Evolutionary conservation across 2,888 invertebrate species (phyloP).

Genomic region (Fragum fragum): DNA sequence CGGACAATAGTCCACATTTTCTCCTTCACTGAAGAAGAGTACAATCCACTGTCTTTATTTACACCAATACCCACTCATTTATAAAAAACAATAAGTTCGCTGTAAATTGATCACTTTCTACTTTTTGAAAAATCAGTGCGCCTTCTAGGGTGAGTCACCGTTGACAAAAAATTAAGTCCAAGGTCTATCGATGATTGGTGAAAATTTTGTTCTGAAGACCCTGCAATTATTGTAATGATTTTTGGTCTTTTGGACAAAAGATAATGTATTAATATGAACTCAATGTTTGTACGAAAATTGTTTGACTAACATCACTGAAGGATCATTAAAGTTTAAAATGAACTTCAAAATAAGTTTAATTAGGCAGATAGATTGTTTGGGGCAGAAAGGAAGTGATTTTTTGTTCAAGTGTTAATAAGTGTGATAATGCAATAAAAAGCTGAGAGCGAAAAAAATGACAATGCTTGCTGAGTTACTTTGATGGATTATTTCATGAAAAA

Average conservation of each 20-base stretch:
- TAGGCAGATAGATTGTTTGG: neutral
- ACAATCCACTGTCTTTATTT: slow-evolving; percentile 15
- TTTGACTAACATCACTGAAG: too few relatives aligned
- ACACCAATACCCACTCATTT: slow-evolving; percentile 41
- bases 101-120: slow-evolving; percentile 31
- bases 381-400: slow-evolving; percentile 12
- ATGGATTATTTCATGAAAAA: slow-evolving; percentile 23
- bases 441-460: neutral
- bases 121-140: slow-evolving; percentile 1
- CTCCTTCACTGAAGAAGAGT: slow-evolving; percentile 24
- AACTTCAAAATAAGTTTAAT: neutral
- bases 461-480: slow-evolving; percentile 9
- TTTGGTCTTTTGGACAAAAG: slow-evolving; percentile 21
- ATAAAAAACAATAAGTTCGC: slow-evolving; percentile 29
- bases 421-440: neutral
- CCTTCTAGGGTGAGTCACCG: neutral
- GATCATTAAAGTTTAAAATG: slow-evolving; percentile 1
- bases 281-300: too few relatives aligned
- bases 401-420: slow-evolving; percentile 2
- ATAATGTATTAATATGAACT: too few relatives aligned
- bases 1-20: slow-evolving; percentile 23
- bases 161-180: slow-evolving; percentile 24
- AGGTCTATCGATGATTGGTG: slow-evolving; percentile 31
- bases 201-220: slow-evolving; percentile 10
- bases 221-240: slow-evolving; percentile 26